Evolutionary conservation across 2,888 invertebrate species (phyloP).

Genomic region (Synergus umbraculus): DNA sequence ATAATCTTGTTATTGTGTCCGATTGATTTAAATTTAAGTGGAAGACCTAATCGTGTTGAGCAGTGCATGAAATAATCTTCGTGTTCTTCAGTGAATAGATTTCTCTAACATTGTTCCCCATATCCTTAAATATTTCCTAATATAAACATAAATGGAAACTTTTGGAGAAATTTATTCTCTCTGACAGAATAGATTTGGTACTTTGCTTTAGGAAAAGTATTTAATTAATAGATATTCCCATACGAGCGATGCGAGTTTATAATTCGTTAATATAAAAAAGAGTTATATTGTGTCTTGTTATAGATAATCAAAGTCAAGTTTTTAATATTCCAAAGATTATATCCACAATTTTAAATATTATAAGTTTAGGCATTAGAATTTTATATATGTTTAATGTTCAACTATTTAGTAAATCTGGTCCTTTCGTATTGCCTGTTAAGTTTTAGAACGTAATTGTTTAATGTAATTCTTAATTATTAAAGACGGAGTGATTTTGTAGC

Average conservation of each 20-base stretch:
- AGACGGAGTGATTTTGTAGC: not conserved
- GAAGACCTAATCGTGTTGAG: not conserved
- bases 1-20: not conserved
- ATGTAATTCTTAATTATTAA: not conserved
- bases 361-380: not conserved
- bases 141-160: not conserved
- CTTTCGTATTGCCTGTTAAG: not conserved
- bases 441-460: slow-evolving; percentile 15
- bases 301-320: not conserved
- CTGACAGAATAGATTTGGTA: not conserved
- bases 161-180: not conserved
- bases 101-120: not conserved
- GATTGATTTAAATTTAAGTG: not conserved
- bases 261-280: slow-evolving; percentile 7
- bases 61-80: not conserved
- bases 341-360: not conserved
- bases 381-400: slow-evolving; percentile 20
- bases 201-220: not conserved
- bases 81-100: not conserved
- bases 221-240: not conserved
- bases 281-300: slow-evolving; percentile 20
- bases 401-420: not conserved
- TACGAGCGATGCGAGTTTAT: not conserved
- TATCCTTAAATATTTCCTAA: not conserved
- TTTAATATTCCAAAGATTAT: slow-evolving; percentile 9